Percentiles rank a stretch among this genome's conserved stretches.
phyloP scores from a whole-genome alignment of 2,797 vertebrate genomes.

The Sphenopsis melanotis region DNA sequence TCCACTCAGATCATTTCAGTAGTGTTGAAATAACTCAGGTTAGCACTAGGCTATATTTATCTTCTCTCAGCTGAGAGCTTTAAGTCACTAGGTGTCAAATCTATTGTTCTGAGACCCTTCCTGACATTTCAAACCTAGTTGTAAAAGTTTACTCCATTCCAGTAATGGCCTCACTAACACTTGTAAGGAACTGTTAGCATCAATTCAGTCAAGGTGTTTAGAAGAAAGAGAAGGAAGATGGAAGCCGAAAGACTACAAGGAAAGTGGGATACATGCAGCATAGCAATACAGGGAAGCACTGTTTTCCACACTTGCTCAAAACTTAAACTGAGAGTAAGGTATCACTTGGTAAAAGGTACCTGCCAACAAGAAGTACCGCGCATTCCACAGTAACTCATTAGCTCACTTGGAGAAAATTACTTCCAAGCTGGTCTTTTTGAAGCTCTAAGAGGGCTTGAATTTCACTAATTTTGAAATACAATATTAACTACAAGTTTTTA shows the following conservation, averaged over 20 bases:
- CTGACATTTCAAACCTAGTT: not conserved
- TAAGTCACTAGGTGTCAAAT: not conserved
- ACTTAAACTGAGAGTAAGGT: not conserved
- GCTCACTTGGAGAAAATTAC: not conserved
- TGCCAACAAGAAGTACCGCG: not conserved
- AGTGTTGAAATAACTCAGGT: not conserved
- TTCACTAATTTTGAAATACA: not conserved
- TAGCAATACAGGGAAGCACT: not conserved
- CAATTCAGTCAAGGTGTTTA: not conserved
- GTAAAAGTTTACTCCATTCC: not conserved
- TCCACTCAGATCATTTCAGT: not conserved
- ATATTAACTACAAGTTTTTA: not conserved
- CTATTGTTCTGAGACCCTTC: not conserved
- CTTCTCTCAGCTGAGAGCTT: not conserved
- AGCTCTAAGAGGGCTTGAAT: not conserved
- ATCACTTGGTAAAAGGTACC: not conserved
- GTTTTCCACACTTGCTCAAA: not conserved
- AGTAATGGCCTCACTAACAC: not conserved
- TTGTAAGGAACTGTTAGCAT: not conserved
- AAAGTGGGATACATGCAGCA: not conserved
- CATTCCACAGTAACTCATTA: not conserved
- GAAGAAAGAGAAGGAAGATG: not conserved
- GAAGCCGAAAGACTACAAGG: not conserved
- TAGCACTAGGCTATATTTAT: not conserved
- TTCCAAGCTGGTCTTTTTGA: not conserved